Percentiles rank a stretch among this genome's conserved stretches.
Conservation (phyloP, 2,888 invertebrate species). For the Metallyticus violacea region DNA sequence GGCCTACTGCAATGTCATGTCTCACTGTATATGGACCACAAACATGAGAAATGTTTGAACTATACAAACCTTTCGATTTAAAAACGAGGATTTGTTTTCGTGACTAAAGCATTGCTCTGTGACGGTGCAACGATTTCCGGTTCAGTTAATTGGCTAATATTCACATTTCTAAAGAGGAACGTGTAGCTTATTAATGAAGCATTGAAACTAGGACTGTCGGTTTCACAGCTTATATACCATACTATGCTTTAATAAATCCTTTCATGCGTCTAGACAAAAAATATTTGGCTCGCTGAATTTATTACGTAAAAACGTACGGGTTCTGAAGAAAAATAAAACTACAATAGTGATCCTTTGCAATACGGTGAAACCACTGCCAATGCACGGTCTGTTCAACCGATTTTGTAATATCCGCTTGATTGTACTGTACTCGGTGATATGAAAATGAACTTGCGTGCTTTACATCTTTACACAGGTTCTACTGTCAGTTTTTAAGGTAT, state of each 20-base stretch:
- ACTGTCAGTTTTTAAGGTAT: too few species aligned
- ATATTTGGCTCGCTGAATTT: background rate
- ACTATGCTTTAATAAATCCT: background rate
- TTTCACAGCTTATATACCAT: background rate
- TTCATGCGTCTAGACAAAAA: background rate
- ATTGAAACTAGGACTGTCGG: background rate
- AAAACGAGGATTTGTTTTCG: background rate
- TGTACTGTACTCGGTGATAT: too few species aligned
- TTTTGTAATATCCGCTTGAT: background rate
- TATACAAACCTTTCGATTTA: background rate
- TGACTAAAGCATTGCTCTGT: background rate
- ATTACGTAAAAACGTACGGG: background rate
- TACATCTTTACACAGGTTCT: too few species aligned
- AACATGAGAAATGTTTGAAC: too few species aligned
- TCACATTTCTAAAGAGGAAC: background rate
- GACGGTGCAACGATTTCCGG: background rate
- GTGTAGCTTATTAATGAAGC: background rate
- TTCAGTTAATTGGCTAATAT: background rate
- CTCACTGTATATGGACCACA: background rate
- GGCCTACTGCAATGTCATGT: background rate
- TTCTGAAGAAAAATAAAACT: background rate
- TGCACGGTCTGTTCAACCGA: background rate
- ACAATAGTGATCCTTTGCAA: background rate
- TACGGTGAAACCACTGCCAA: too few species aligned
- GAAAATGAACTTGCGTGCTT: too few species aligned